Evolutionary conservation across 1,140 invertebrate genomes (phyloP), one percentile per base, ranked within the genome.

Genomic region (Drosophila sulfurigaster): DNA sequence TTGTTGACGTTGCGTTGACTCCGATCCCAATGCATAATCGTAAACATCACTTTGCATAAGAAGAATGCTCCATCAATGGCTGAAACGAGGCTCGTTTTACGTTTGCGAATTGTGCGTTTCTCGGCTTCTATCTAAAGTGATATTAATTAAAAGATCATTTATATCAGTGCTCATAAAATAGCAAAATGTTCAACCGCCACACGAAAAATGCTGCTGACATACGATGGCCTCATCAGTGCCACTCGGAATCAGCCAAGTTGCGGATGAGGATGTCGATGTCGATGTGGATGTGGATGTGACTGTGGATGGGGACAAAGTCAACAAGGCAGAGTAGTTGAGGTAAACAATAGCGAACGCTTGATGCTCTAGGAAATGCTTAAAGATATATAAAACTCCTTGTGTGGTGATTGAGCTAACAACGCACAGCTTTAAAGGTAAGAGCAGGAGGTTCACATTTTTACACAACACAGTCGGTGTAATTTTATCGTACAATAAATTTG

Each of bases 131-230:
- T 91, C 87, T 91, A 87, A 91, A 91, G 87, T 91, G 87, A 91
- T 91, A 91, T 91, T 91, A 91, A 91, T 91, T 91, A 87, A 91
- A 91, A 91, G 88, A 87, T 91, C 87, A 91, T 91, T 91, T 91
- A 91, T 91, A 91, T 91, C 87, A 82, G 75, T 87, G 88, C 78
- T 85, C 88, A 87, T 91, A 91, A 91, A 91, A 91, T 91, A 91
- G 87, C 80, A 77, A 87, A 91, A 91, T 87, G 82, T 74, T 83
- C 20, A 49, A 77, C 49, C 56, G 66, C 60, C 60, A 64, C 71
- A 69, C 70, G 59, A 77, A 75, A 78, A 69, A 78, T 72, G 78
- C 78, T 75, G 82, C 81, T 86, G 85, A 85, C 78, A 82, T 75
- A 79, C 67, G 86, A 83, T 79, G 82, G 75, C 68, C 85, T 88